Evolutionary conservation across 2,797 vertebrate species (phyloP).

Genomic region (Bufotes viridis): DNA sequence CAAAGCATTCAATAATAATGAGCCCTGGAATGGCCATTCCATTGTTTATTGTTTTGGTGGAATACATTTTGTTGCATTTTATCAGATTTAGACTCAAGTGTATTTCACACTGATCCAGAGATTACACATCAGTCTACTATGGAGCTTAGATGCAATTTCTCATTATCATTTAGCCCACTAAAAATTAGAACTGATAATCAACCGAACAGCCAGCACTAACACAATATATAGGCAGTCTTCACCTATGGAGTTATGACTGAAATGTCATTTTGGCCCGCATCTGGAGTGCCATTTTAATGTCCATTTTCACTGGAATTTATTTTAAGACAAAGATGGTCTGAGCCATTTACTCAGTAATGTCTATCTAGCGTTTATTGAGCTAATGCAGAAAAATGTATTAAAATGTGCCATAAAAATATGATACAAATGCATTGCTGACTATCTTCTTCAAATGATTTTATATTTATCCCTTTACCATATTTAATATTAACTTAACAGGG

Average conservation of each 20-base stretch:
- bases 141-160: background rate
- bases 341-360: background rate
- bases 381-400: background rate
- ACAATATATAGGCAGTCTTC: too few species aligned
- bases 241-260: too few species aligned
- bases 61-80: too few species aligned
- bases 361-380: background rate
- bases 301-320: background rate
- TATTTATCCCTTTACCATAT: background rate
- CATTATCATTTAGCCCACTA: background rate
- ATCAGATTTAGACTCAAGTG: too few species aligned
- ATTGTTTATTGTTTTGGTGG: too few species aligned
- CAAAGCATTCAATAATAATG: too few species aligned
- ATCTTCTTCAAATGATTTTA: background rate
- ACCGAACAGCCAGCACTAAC: too few species aligned
- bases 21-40: too few species aligned
- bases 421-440: background rate
- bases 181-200: background rate
- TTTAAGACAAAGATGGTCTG: background rate
- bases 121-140: too few species aligned
- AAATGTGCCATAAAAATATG: background rate
- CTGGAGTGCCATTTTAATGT: background rate
- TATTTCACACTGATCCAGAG: too few species aligned
- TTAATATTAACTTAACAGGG: constrained; percentile 78
- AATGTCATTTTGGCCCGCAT: background rate